These are phyloP conservation scores for Sinocyclocheilus rhinocerous DNA, from an alignment of 2,113 vertebrate species.

Conservation along the genomic window DNA sequence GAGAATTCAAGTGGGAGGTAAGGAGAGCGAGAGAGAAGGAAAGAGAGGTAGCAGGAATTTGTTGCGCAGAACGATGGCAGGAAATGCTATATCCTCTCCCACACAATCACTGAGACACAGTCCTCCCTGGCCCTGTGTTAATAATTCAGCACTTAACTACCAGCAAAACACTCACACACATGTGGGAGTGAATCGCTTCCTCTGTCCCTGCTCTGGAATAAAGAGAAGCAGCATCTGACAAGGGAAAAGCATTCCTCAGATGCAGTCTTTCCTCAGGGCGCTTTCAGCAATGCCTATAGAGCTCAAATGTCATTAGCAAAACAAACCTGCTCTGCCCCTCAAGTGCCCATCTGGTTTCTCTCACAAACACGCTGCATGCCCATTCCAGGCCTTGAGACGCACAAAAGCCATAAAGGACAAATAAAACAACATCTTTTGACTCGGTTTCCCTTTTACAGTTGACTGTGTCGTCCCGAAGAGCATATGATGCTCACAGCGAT, in stretches of 20 bases:
- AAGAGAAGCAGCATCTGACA: background rate
- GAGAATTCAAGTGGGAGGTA: slow-evolving; percentile 3
- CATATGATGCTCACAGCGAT: background rate
- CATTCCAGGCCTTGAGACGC: background rate
- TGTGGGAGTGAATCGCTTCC: slow-evolving; percentile 13
- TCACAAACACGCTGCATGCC: background rate
- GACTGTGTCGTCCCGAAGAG: background rate
- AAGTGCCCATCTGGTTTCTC: slow-evolving; percentile 6
- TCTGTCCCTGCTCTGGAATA: slow-evolving; percentile 3
- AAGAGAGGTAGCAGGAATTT: slow-evolving; percentile 31
- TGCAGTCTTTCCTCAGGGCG: background rate
- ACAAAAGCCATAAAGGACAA: background rate
- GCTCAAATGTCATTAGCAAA: slow-evolving; percentile 21
- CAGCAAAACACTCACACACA: slow-evolving; percentile 49
- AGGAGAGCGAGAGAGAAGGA: slow-evolving; percentile 23
- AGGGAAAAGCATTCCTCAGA: slow-evolving; percentile 14
- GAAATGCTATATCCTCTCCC: slow-evolving; percentile 51
- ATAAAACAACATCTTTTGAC: background rate
- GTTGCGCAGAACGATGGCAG: slow-evolving; percentile 32
- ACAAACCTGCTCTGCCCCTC: slow-evolving; percentile 16
- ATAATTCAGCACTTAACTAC: slow-evolving; percentile 58
- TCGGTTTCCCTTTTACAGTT: background rate
- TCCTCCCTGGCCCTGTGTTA: slow-evolving; percentile 49
- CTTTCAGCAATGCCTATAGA: slow-evolving; percentile 1
- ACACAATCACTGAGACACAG: slow-evolving; percentile 50